Conservation (phyloP, 2,888 invertebrate genomes). For the Macrophya annulata region DNA sequence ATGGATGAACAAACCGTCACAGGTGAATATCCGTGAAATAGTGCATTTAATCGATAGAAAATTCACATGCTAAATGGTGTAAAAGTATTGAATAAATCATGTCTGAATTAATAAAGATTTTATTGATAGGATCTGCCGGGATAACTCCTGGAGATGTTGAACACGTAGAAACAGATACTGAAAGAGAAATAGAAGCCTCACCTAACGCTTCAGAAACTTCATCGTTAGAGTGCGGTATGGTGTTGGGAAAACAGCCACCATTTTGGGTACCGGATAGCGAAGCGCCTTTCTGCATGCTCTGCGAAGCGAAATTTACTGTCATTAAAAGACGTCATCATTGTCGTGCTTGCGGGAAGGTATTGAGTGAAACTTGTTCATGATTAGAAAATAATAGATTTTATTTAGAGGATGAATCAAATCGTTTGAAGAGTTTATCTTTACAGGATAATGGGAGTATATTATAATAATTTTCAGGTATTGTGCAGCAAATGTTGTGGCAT, state of each 20-base stretch:
- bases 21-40: constrained; percentile 62
- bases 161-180: constrained; percentile 67
- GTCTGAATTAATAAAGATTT: constrained; percentile 56
- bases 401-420: not conserved
- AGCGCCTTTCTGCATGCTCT: constrained; percentile 91
- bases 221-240: constrained; percentile 74
- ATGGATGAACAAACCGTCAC: constrained; percentile 65
- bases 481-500: constrained; percentile 90
- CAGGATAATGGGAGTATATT: not conserved
- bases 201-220: constrained; percentile 75
- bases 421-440: not conserved
- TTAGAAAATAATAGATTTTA: not conserved
- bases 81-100: constrained; percentile 15
- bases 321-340: constrained; percentile 93
- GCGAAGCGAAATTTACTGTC: constrained; percentile 90
- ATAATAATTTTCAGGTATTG: constrained; percentile 82
- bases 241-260: constrained; percentile 89
- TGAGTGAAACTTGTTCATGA: constrained; percentile 37
- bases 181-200: constrained; percentile 67
- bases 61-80: not conserved
- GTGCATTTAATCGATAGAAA: not conserved
- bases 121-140: constrained; percentile 65
- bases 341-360: constrained; percentile 91
- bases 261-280: constrained; percentile 94
- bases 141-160: constrained; percentile 68